Base-by-base conservation (phyloP, 2,888 invertebrate genomes). In the Isoperla grammatica region DNA sequence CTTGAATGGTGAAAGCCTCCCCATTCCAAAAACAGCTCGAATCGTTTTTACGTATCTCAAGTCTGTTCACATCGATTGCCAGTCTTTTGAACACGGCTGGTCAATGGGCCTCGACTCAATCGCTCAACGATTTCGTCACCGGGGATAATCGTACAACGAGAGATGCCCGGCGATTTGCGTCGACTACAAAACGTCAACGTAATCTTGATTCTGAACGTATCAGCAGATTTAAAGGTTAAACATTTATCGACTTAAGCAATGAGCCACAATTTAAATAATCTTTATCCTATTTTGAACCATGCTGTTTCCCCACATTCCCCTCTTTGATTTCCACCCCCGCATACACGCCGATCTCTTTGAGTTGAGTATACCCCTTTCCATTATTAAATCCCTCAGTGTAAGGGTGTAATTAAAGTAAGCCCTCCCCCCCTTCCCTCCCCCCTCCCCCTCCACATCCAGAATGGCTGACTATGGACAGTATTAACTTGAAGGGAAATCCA, bases 361-460 rank as follows among this genome's bases (percentile, higher is more conserved):
- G 35, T 29, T 46, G 48, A 40, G 39, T 42, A 49, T 39, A 49
- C 56, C 56, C 56, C 46, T 46, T 48, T 39, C 57, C 62, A 60
- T 63, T 60, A 63, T 60, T 57, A 58, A 59, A 63, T 56, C 62
- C 62, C 58, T 58, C 56, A 46, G 43, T 58, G 48, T 56, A 49
- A 60, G 58, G 57, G 60, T 57, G 62, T 63, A 63, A 63, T 63
- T 63, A 63, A 63, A 63, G 62, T 63, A 63, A 63, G 60, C 60
- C 19, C 55, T 37, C 62, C 15, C 60, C 19, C 55, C 43, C 62
- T 12, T 40, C 37, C 57, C 42, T 39, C 17, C 50, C 20, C 22
- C 56, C 46, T 22, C 35, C 20, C 55, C 17, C 56, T 17, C 45
- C 45, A 17, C 53, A 19, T 17, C 37, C 20, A 39, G 9, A 17